Evolutionary conservation across 2,797 vertebrate species (phyloP).

Genomic region (Oryzias sinensis): DNA sequence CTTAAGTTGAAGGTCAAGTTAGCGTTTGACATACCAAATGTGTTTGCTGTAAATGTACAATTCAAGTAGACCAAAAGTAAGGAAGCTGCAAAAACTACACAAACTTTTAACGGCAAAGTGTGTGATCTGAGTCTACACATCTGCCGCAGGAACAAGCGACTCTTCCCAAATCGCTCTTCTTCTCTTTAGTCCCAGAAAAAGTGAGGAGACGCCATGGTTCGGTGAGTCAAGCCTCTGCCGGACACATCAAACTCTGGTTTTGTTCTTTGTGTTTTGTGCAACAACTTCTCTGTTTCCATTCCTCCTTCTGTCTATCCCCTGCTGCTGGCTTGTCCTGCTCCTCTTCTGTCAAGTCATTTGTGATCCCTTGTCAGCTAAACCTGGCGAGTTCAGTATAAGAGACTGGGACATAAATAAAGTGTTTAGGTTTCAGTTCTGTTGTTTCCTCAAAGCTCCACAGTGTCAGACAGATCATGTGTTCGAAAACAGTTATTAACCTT

Average conservation of each 20-base stretch:
- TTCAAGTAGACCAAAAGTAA: constrained; percentile 11
- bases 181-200: constrained; percentile 55
- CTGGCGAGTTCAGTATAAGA: constrained; percentile 14
- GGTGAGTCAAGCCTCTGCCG: constrained; percentile 69
- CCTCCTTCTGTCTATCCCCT: constrained; percentile 56
- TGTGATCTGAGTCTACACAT: constrained; percentile 25
- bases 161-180: constrained; percentile 37
- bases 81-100: constrained; percentile 18
- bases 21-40: constrained; percentile 3
- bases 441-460: constrained; percentile 6
- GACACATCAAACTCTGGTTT: constrained; percentile 11
- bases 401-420: constrained; percentile 20
- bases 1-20: background rate
- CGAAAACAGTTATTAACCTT: too few relatives aligned
- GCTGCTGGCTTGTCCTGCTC: constrained; percentile 33
- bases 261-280: constrained; percentile 30
- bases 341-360: constrained; percentile 61
- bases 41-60: background rate
- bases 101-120: too few relatives aligned
- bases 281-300: constrained; percentile 72
- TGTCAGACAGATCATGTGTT: background rate
- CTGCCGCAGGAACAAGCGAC: constrained; percentile 39
- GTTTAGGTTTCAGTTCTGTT: constrained; percentile 9
- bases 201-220: constrained; percentile 75
- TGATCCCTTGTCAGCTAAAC: constrained; percentile 1